Base-by-base conservation (phyloP, 1,140 invertebrate species). In the Drosophila insularis region DNA sequence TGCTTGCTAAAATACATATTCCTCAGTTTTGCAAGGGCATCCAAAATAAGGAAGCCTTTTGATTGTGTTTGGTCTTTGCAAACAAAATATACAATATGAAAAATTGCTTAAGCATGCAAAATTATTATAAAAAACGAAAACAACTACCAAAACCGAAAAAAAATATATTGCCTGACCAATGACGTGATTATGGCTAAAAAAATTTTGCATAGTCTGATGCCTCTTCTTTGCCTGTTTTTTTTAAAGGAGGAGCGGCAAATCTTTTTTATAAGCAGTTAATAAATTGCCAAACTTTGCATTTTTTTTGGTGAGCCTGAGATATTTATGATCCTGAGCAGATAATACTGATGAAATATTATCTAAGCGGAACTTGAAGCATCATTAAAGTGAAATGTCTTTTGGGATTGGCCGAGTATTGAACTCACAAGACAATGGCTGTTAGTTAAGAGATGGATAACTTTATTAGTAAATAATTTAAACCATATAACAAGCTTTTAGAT, bases 31-130 rank as follows among this genome's bases (percentile, higher is more conserved):
- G 17, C 2, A 19, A 50, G 17, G 8, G 17, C 43, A 50, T 21
- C 3, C 1, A 50, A 50, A 50, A n/a, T 50, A 39, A 69, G 58
- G 65, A 68, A 63, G 58, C 56, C 56, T 19, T 63, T 50, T 50
- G 17, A 50, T 50, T 50, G 8, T 50, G 17, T 50, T 50, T 21
- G 43, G 43, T 50, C 43, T 50, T 50, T 19, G 19, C 19, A 50
- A 50, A 50, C 23, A 58, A 14, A 63, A 59, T 59, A 82, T 68
- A 63, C 27, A 37, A 67, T 74, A 77, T 85, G 66, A 74, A 81
- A 74, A 74, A 86, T 78, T 68, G 81, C 67, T 56, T 54, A 63
- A 60, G 69, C 78, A 85, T 81, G 81, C 81, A 81, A 85, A 81
- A 50, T 80, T 78, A 71, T 86, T 71, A 74, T 77, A 70, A 63